Percentiles rank a stretch among this genome's conserved stretches.
phyloP scores from a whole-genome alignment of 2,888 invertebrate species.

The Phyllotreta striolata region DNA sequence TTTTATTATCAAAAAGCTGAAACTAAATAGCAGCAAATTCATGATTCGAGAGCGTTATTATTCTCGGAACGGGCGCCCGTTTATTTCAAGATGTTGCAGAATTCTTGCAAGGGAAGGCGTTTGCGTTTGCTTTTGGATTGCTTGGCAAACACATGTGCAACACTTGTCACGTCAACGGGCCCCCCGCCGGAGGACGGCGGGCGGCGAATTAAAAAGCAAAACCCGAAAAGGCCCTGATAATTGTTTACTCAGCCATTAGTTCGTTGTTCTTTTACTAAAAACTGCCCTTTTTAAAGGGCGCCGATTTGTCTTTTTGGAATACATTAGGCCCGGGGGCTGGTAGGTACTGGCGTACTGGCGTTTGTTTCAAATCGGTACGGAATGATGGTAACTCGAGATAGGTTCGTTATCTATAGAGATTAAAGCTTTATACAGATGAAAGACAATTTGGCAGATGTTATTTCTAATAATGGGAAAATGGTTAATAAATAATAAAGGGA shows the following conservation, averaged over 20 bases:
- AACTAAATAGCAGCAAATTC: not conserved
- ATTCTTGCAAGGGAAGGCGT: not conserved
- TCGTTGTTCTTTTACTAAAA: constrained; percentile 38
- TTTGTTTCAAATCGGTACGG: constrained; percentile 10
- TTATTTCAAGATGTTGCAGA: constrained; percentile 2
- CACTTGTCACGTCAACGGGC: constrained; percentile 54
- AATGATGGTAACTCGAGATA: constrained; percentile 9
- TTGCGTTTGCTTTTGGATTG: constrained; percentile 9
- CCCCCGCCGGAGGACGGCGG: constrained; percentile 42
- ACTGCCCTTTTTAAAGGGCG: constrained; percentile 6
- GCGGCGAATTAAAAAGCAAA: constrained; percentile 40
- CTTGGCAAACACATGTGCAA: constrained; percentile 58
- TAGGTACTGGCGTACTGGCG: constrained; percentile 2
- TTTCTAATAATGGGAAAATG: not conserved
- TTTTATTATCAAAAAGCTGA: no score
- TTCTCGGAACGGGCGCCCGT: not conserved
- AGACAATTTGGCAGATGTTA: constrained; percentile 3
- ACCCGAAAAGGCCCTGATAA: constrained; percentile 50
- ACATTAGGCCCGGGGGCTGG: constrained; percentile 4
- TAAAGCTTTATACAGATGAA: not conserved
- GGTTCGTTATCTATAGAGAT: not conserved
- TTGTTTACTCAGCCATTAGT: constrained; percentile 58
- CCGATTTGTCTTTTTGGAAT: constrained; percentile 6
- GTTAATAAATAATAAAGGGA: no score
- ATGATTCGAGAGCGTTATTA: no score